These are phyloP conservation scores for Fregata magnificens DNA, from an alignment of 2,113 vertebrate genomes.

Conservation along the genomic window DNA sequence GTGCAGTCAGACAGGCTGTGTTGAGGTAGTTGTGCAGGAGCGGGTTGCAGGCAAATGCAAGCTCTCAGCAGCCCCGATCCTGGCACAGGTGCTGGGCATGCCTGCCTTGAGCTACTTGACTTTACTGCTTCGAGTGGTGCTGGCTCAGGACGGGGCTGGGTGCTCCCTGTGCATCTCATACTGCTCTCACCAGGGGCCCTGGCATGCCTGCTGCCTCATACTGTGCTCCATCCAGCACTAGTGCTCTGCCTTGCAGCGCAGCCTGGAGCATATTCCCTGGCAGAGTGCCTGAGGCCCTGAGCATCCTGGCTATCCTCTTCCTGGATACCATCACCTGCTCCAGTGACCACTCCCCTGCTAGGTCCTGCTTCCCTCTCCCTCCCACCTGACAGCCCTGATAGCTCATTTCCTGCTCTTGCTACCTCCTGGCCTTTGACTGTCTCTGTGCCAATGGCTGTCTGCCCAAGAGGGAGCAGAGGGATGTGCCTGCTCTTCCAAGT, in stretches of 20 bases:
- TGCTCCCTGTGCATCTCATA: background rate
- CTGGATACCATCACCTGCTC: background rate
- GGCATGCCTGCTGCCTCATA: rapidly evolving
- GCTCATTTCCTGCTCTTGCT: background rate
- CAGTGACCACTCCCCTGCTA: background rate
- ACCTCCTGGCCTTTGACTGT: background rate
- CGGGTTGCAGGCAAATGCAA: background rate
- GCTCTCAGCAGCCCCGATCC: background rate
- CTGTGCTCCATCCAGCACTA: background rate
- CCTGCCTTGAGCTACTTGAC: background rate
- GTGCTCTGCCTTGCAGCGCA: background rate
- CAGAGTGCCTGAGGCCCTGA: background rate
- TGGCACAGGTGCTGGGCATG: background rate
- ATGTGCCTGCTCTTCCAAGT: background rate
- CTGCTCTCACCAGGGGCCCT: background rate
- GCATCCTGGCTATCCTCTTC: background rate
- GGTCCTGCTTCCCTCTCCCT: background rate
- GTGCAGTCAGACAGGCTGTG: background rate
- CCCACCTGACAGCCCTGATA: background rate
- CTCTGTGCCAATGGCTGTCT: background rate
- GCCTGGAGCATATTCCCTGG: background rate
- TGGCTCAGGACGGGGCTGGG: background rate
- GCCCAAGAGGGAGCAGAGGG: background rate
- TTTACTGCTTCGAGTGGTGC: background rate
- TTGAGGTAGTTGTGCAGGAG: background rate